Evolutionary conservation across 1,140 invertebrate genomes (phyloP).

Genomic region (Drosophila nebulosa): DNA sequence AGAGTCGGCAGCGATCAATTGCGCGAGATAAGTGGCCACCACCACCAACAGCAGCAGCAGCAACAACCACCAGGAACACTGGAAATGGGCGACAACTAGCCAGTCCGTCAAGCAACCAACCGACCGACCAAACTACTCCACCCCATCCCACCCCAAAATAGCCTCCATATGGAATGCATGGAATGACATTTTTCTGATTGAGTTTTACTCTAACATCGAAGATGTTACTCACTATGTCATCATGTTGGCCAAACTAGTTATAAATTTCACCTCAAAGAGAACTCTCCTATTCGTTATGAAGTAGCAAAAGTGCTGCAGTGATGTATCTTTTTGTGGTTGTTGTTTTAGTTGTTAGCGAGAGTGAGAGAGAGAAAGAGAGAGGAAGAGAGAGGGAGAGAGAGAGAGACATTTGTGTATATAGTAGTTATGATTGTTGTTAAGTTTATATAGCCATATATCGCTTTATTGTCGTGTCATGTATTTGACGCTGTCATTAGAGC

Average conservation of each 20-base stretch:
- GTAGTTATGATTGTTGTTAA: constrained; percentile 18
- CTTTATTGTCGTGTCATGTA: constrained; percentile 38
- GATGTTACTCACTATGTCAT: not conserved
- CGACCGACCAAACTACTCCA: constrained; percentile 24
- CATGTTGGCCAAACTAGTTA: not conserved
- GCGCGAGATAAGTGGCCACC: constrained; percentile 66
- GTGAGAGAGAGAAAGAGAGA: too few species aligned
- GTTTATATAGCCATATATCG: constrained; percentile 21
- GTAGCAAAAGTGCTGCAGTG: not conserved
- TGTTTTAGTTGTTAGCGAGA: constrained; percentile 7
- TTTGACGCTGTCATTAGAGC: constrained; percentile 48
- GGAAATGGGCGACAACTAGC: constrained; percentile 13
- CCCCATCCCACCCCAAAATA: not conserved
- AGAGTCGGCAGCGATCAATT: constrained; percentile 61
- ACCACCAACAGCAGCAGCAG: constrained; percentile 14
- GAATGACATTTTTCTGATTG: constrained; percentile 65
- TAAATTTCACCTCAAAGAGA: too few species aligned
- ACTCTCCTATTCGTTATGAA: too few species aligned
- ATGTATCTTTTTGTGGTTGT: constrained; percentile 3
- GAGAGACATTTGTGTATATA: constrained; percentile 5
- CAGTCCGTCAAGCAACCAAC: constrained; percentile 22
- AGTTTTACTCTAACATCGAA: constrained; percentile 8
- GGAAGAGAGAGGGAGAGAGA: too few species aligned
- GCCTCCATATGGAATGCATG: constrained; percentile 32
- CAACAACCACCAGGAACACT: not conserved